These are phyloP conservation scores for Agrochola macilenta DNA, from an alignment of 2,888 invertebrate species.

Conservation along the genomic window DNA sequence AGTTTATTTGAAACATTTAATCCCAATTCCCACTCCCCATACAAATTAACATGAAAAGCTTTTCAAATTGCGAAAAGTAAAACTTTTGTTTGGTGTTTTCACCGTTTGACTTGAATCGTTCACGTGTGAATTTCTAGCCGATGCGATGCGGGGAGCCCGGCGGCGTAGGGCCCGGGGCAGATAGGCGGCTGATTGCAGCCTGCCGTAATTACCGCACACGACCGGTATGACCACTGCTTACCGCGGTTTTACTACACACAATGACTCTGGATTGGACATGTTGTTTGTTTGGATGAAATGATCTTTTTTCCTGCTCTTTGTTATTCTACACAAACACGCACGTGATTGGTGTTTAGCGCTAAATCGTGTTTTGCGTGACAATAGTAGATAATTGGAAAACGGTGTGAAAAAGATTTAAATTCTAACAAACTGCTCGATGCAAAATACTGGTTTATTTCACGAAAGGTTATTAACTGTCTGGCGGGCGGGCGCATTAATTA, in stretches of 20 bases:
- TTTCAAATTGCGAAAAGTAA: conserved; percentile 59
- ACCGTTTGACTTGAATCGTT: conserved; percentile 56
- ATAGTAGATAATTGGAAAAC: conserved; percentile 41
- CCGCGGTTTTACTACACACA: conserved; percentile 59
- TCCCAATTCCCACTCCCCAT: conserved; percentile 57
- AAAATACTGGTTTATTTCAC: conserved; percentile 31
- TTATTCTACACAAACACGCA: conserved; percentile 39
- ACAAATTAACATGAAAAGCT: conserved; percentile 63
- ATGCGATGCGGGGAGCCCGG: conserved; percentile 48
- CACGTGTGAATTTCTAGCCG: conserved; percentile 57
- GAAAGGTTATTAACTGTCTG: conserved; percentile 18
- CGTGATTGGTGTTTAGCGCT: conserved; percentile 43
- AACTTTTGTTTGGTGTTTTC: conserved; percentile 62
- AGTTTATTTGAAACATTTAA: conserved; percentile 59
- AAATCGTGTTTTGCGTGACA: conserved; percentile 56
- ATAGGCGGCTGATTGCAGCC: conserved; percentile 58
- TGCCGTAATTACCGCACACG: conserved; percentile 59
- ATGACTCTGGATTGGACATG: conserved; percentile 53
- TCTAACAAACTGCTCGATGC: conserved; percentile 17
- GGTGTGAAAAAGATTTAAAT: conserved; percentile 17
- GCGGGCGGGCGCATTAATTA: conserved; percentile 24
- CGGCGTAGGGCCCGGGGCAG: conserved; percentile 46
- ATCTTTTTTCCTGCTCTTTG: conserved; percentile 38
- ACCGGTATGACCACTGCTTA: conserved; percentile 54
- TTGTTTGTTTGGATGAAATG: conserved; percentile 40